Conservation (phyloP, 2,888 invertebrate genomes). For the Pemphredon lugubris region DNA sequence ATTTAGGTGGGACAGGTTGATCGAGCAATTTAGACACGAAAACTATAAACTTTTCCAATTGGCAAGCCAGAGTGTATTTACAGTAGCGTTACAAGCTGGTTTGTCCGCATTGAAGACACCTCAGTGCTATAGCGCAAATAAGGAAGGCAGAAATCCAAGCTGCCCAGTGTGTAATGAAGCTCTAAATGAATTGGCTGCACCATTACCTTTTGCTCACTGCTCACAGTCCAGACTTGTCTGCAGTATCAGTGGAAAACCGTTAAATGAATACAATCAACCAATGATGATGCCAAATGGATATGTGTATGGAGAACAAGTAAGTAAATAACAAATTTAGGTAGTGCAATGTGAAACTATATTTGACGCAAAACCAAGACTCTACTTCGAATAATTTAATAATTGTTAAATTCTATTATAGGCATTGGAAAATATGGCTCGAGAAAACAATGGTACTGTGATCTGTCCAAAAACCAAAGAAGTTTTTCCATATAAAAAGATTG, state of each 20-base stretch:
- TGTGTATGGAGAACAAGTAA: slow-evolving; percentile 95
- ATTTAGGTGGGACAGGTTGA: slow-evolving; percentile 89
- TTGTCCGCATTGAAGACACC: slow-evolving; percentile 92
- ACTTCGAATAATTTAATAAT: slow-evolving; percentile 1
- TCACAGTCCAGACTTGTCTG: slow-evolving; percentile 97
- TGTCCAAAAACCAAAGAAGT: slow-evolving; percentile 97
- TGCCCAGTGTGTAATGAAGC: slow-evolving; percentile 97
- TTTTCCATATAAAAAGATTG: slow-evolving; percentile 94
- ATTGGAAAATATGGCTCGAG: slow-evolving; percentile 92
- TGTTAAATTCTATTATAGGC: slow-evolving; percentile 84
- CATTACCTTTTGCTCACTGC: slow-evolving; percentile 97
- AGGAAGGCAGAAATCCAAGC: slow-evolving; percentile 88
- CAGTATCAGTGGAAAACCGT: slow-evolving; percentile 91
- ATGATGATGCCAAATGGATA: slow-evolving; percentile 99
- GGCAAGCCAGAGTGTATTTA: slow-evolving; percentile 94
- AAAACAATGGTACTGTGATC: slow-evolving; percentile 94
- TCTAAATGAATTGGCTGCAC: slow-evolving; percentile 91
- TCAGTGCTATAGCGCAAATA: slow-evolving; percentile 87
- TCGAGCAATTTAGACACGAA: slow-evolving; percentile 95
- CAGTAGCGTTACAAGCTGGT: slow-evolving; percentile 95
- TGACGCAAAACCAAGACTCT: not conserved
- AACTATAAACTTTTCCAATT: slow-evolving; percentile 97
- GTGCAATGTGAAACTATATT: too few species aligned
- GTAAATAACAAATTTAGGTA: slow-evolving; percentile 29
- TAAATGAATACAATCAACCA: slow-evolving; percentile 99